Evolutionary conservation across 1,140 invertebrate species (phyloP).

Genomic region (Penaeus indicus): DNA sequence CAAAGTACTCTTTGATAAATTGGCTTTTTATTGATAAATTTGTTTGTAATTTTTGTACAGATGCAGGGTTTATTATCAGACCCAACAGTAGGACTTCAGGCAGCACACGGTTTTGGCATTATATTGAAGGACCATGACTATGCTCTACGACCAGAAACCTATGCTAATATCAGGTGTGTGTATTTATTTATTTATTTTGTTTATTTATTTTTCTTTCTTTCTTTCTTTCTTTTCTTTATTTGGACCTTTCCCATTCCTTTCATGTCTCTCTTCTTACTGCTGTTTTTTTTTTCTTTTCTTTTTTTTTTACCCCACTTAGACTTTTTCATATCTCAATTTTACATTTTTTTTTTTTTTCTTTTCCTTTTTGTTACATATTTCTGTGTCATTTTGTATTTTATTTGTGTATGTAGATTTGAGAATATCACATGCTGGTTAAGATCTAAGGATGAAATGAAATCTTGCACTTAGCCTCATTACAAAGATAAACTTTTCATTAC

Average conservation of each 20-base stretch:
- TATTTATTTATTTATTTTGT: not conserved
- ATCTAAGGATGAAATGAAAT: too few relatives aligned
- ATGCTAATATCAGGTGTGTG: constrained; percentile 37
- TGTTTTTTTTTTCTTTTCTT: not conserved
- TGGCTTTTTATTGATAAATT: not conserved
- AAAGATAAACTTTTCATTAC: too few relatives aligned
- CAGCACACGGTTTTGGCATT: constrained; percentile 33
- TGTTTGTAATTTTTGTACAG: constrained; percentile 19
- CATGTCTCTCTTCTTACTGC: not conserved
- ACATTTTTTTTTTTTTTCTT: not conserved
- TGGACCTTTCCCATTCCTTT: not conserved
- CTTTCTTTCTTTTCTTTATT: not conserved
- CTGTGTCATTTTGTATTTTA: too few relatives aligned
- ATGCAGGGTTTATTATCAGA: constrained; percentile 33
- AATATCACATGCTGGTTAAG: too few relatives aligned
- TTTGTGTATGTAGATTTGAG: too few relatives aligned
- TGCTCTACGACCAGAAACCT: constrained; percentile 24
- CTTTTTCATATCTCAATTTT: not conserved
- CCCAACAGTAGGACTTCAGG: constrained; percentile 9
- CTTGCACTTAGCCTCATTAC: too few relatives aligned
- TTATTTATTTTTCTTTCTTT: not conserved
- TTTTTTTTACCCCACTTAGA: not conserved
- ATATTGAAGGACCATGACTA: constrained; percentile 32
- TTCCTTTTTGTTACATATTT: too few relatives aligned
- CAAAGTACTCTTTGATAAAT: too few relatives aligned